Base-by-base conservation (phyloP, 1,140 invertebrate species). In the Drosophila lini region DNA sequence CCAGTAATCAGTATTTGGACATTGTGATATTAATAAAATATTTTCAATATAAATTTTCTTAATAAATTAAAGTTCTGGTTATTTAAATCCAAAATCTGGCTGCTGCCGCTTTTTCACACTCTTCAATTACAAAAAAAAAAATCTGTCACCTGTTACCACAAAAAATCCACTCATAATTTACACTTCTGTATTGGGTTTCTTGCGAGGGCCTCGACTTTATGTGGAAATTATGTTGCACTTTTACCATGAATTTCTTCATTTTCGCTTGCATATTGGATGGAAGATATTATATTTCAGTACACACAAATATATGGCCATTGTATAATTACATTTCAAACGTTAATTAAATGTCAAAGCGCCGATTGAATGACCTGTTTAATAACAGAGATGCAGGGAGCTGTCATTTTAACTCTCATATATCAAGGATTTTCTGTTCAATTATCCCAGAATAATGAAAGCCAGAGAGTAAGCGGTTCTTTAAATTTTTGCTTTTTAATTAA, bases 191-290 rank as follows among this genome's bases (percentile, higher is more conserved):
- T 55, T 38, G 52, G 22, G 19, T 55, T 55, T 55, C 52, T n/a
- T 34, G n/a, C 3, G 28, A 5, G 1, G 9, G 28, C 10, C 3
- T 53, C 11, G 16, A 15, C 19, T 15, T 53, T 55, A 10, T 25
- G 19, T 25, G 52, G 52, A 38, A 55, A 15, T 55, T 10, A 55
- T 55, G 50, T 22, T 53, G 32, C 50, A 55, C 13, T 55, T 55
- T 55, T 55, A 38, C 34, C 52, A 6, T 25, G 52, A 55, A 55
- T 10, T 55, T 38, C 25, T 22, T 3, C 5, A 38, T n/a, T 6
- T 38, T 8, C 10, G 32, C 34, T 10, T 38, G 52, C 52, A 25
- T 25, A n/a, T 55, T 55, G 3, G 7, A 22, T 38, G 25, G 19
- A 25, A 53, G 13, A n/a, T 55, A 38, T 55, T 8, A 4, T 5